Evolutionary conservation across 2,888 invertebrate species (phyloP), one percentile per base, ranked within the genome.

Genomic region (Creontiades dilutus): DNA sequence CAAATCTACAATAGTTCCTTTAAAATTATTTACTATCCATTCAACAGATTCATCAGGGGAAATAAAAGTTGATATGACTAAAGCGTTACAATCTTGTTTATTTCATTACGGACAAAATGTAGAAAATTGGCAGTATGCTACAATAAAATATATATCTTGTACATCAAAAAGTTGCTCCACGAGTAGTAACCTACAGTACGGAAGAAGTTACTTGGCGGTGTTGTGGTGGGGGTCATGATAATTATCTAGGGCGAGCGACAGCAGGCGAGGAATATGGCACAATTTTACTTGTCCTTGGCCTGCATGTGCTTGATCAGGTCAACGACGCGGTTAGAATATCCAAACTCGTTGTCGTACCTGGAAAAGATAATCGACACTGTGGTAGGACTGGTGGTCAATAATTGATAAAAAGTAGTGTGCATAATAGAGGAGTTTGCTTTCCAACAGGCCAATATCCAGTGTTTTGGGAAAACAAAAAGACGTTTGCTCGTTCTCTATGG

Each of bases 301-400:
- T 88, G 88, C 95, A 99, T 98, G 96, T 96, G 98, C 93, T 96
- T 96, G 95, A 99, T 97, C 93, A 99, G 96, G 94, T 99, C 99
- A 93, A 99, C 96, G 92, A 99, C 99, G 93, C 99, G 96, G 96
- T 96, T 96, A 93, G 99, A 99, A 95, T 99, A 99, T 91, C 99
- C 99, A 93, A 95, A 99, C 94, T 99, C 99, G 94, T 99, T 99
- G 94, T 99, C 99, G 94, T 99, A 99, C 94, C 94, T 94, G 91
- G 57, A 91, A 91, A 55, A 82, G n/a, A n/a, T 86, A 37, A 37
- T 37, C 37, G 7, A 37, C 7, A 7, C 7, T 37, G 37, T 37
- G n/a, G n/a, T n/a, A n/a, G n/a, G n/a, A n/a, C n/a, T n/a, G n/a
- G n/a, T n/a, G n/a, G n/a, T n/a, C n/a, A n/a, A n/a, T n/a, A n/a